phyloP scores from a whole-genome alignment of 1,140 invertebrate species.

The Triops longicaudatus region DNA sequence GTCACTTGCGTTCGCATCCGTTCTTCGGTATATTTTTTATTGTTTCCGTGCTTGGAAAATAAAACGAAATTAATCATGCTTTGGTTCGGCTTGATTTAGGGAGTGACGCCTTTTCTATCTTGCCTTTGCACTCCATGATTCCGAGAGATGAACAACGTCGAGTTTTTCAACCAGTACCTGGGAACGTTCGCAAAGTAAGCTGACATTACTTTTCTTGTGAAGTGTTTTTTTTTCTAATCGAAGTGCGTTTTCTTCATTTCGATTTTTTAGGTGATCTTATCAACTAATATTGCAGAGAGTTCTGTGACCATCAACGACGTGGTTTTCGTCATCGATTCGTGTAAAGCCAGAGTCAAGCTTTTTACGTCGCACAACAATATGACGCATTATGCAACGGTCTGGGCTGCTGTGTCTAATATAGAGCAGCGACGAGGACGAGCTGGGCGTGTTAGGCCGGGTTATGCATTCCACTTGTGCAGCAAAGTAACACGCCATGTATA shows the following conservation, averaged over 20 bases:
- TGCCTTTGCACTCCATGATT: constrained; percentile 84
- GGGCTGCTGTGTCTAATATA: constrained; percentile 84
- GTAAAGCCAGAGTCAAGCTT: constrained; percentile 90
- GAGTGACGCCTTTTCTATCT: constrained; percentile 53
- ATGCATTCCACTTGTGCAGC: constrained; percentile 83
- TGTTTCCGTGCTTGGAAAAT: not conserved
- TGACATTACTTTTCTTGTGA: not conserved
- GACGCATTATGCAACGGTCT: constrained; percentile 87
- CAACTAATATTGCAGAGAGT: constrained; percentile 88
- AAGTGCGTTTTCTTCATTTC: constrained; percentile 11
- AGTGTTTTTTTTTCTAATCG: not conserved
- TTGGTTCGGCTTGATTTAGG: constrained; percentile 35
- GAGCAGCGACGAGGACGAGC: constrained; percentile 84
- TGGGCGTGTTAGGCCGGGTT: constrained; percentile 75
- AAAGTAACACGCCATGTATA: constrained; percentile 36
- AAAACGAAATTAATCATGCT: constrained; percentile 26
- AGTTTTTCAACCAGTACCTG: constrained; percentile 70
- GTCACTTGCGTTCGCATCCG: constrained; percentile 66
- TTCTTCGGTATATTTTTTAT: constrained; percentile 51
- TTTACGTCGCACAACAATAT: constrained; percentile 94
- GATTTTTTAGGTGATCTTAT: constrained; percentile 60
- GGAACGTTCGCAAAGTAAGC: constrained; percentile 57
- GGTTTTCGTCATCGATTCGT: constrained; percentile 90
- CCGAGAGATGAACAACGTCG: constrained; percentile 80
- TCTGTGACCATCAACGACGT: constrained; percentile 96